phyloP scores from a whole-genome alignment of 2,797 vertebrate genomes.

The Bradypodion ventrale region DNA sequence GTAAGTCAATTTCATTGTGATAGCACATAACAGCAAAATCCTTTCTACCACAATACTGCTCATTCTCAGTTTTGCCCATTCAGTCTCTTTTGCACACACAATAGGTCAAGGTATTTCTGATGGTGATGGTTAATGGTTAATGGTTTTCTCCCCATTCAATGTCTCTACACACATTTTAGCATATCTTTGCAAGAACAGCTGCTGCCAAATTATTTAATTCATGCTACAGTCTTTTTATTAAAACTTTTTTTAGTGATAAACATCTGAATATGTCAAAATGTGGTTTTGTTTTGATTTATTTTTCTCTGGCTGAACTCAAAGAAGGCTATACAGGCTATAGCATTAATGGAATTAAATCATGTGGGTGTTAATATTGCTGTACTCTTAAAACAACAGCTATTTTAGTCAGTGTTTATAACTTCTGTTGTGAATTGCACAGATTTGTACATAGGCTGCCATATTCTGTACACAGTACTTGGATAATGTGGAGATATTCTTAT shows the following conservation, averaged over 20 bases:
- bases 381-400: constrained; percentile 53
- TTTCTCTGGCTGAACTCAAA: constrained; percentile 24
- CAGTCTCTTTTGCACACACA: background rate
- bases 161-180: background rate
- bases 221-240: constrained; percentile 39
- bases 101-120: background rate
- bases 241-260: constrained; percentile 26
- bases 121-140: background rate
- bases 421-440: constrained; percentile 53
- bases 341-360: constrained; percentile 15
- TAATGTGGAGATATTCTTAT: constrained; percentile 40
- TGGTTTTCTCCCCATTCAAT: background rate
- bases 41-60: no score
- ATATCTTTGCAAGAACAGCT: constrained; percentile 10
- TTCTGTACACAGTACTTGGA: constrained; percentile 51
- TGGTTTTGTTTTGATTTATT: background rate
- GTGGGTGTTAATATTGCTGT: constrained; percentile 59
- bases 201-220: constrained; percentile 18
- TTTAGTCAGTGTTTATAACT: constrained; percentile 61
- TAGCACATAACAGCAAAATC: no score
- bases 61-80: background rate
- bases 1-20: no score
- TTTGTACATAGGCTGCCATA: constrained; percentile 62
- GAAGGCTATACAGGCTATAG: constrained; percentile 26
- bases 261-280: constrained; percentile 21